Conservation (phyloP, 2,888 invertebrate genomes). For the Polydesmus complanatus region DNA sequence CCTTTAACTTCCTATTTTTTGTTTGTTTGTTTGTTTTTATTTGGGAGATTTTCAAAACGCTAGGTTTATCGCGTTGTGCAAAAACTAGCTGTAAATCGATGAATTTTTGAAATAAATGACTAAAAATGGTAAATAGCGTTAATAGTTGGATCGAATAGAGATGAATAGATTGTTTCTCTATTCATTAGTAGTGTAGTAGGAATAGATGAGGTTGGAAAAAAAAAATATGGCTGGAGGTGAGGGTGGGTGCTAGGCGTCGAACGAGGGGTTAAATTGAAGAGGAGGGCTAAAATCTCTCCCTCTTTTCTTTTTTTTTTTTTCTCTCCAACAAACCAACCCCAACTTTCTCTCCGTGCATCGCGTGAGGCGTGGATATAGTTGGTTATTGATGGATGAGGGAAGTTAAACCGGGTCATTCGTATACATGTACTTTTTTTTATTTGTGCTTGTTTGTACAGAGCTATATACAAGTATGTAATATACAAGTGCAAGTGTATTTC, state of each 20-base stretch:
- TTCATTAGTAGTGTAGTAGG: no score
- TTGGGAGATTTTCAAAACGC: no score
- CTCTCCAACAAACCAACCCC: not conserved
- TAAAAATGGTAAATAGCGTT: no score
- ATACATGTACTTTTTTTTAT: not conserved
- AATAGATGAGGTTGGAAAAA: no score
- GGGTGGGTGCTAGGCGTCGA: not conserved
- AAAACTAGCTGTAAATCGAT: no score
- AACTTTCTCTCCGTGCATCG: not conserved
- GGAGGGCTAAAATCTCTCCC: not conserved
- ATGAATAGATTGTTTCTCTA: no score
- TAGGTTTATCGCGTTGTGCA: no score
- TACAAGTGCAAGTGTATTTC: not conserved
- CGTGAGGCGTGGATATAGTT: not conserved
- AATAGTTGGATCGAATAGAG: no score
- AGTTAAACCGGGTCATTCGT: not conserved
- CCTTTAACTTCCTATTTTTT: no score
- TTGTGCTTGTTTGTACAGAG: not conserved
- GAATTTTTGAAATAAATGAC: no score
- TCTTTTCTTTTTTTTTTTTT: not conserved
- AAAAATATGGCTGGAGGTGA: not conserved
- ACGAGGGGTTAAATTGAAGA: not conserved
- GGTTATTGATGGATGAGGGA: not conserved
- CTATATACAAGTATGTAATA: not conserved
- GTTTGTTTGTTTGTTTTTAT: no score